Base-by-base conservation (phyloP, 2,888 invertebrate genomes). In the Stenurella melanura region DNA sequence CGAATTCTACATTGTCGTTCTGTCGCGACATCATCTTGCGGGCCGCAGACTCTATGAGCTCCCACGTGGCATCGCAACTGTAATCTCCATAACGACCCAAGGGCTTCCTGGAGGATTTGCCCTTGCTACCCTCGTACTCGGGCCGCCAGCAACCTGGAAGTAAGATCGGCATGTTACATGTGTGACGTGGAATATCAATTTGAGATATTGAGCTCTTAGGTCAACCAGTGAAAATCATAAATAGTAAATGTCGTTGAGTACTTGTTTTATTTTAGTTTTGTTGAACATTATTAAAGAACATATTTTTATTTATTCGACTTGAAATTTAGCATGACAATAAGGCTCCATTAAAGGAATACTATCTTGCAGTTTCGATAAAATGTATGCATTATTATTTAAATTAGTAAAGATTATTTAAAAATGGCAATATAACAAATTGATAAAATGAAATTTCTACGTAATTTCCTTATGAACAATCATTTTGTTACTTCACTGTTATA, bases 1-100 rank as follows among this genome's bases (percentile, higher is more conserved):
- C 96, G 89, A 97, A 97, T 90, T 97, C 97, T 78, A 97, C 95
- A 88, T 96, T 96, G 89, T 96, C 95, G 64, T 95, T 94, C 87
- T 95, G 95, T 77, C 95, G 92, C 72, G 93, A 93, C 90, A 94
- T 94, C 97, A 97, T 97, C 82, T 96, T 95, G 86, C 93, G 92
- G 75, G 96, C 95, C 9, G 97, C 97, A 57, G 97, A 96, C 89
- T 96, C 95, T 84, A 97, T 95, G 85, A 98, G 93, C 86, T 94
- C 93, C 93, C 96, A 95, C 7, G 97, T 96, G 84, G 97, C 95
- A 90, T 97, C 97, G 90, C 97, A 97, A 80, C 93, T 93, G 90
- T 95, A 95, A 90, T 95, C 93, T 64, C 95, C 96, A 88, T 92
- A 95, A 84, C 91, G 90, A 69, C 96, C 96, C 80, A 94, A 92